Conservation (phyloP, 2,888 invertebrate species). For the Sphaerophoria rueppellii region DNA sequence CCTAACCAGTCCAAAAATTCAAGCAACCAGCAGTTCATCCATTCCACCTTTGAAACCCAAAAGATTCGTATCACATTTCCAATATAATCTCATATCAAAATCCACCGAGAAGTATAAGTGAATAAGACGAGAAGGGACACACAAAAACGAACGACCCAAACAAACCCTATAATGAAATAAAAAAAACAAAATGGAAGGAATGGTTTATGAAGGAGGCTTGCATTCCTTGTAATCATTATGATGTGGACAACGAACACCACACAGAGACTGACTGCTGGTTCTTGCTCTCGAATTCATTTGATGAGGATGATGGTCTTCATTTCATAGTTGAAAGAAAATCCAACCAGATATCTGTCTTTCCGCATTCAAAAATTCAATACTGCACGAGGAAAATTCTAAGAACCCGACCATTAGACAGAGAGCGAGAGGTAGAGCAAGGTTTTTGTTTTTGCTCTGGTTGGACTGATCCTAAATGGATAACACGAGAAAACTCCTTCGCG, state of each 20-base stretch:
- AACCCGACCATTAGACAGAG: conserved; percentile 36
- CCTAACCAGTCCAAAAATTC: conserved; percentile 44
- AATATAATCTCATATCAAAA: conserved; percentile 73
- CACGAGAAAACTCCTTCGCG: conserved; percentile 21
- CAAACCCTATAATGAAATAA: neutral
- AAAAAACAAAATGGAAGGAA: conserved; percentile 39
- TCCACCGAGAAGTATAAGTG: conserved; percentile 48
- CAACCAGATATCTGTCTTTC: conserved; percentile 51
- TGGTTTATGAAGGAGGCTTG: conserved; percentile 39
- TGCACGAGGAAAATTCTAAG: conserved; percentile 49
- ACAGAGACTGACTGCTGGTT: conserved; percentile 25
- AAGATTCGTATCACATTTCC: conserved; percentile 73
- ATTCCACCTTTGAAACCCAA: conserved; percentile 61
- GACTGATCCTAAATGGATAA: conserved; percentile 54
- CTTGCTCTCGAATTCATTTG: conserved; percentile 9
- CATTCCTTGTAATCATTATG: conserved; percentile 66
- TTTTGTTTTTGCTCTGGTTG: conserved; percentile 15
- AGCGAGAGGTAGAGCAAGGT: conserved; percentile 36
- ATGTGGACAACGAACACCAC: conserved; percentile 53
- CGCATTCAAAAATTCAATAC: conserved; percentile 63
- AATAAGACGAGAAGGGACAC: conserved; percentile 7
- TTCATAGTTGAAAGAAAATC: conserved; percentile 62
- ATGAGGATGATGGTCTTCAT: conserved; percentile 48
- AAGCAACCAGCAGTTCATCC: conserved; percentile 54
- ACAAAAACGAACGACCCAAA: conserved; percentile 3